Base-by-base conservation (phyloP, 1,140 invertebrate genomes). In the Heliconius melpomene region DNA sequence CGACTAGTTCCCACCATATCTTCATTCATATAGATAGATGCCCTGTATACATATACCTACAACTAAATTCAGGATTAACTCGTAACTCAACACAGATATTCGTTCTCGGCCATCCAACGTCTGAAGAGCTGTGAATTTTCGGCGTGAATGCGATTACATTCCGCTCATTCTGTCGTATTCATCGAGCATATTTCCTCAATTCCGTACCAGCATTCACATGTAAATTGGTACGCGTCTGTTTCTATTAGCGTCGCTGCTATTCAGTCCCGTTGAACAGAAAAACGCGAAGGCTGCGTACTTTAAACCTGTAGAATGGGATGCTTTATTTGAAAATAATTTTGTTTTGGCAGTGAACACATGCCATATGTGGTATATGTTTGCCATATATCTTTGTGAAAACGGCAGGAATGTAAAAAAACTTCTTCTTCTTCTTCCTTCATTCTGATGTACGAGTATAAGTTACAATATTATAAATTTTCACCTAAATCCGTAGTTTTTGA, bases 171-270 rank as follows among this genome's bases (percentile, higher is more conserved):
- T 20, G 50, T 66, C 23, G 75, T 66, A 80, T 77, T 77, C 75
- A 54, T 54, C 71, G 75, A 57, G 71, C 79, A 77, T 80, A 80
- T 77, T 80, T 80, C 54, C 75, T 80, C 75, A 77, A 80, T 80
- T 80, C 75, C 75, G 77, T 78, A 73, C 26, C 54, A 78, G 36
- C 77, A 77, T 80, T 80, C 79, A 74, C 75, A 80, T 80, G 79
- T 77, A 80, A 80, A 80, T 80, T 80, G 70, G 79, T 57, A 77
- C 75, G 75, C 71, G 75, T 77, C 79, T 77, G 79, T 72, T 66
- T 76, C 74, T 80, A 80, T 80, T 80, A 77, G 74, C 60, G 66
- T 13, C 36, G 50, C 72, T 72, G 16, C 70, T 73, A 72, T 80
- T 72, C 73, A 76, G 72, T 80, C 46, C 52, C 74, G 72, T 80